These are phyloP conservation scores for Cinclus mexicanus DNA, from an alignment of 2,113 vertebrate species.

Conservation along the genomic window DNA sequence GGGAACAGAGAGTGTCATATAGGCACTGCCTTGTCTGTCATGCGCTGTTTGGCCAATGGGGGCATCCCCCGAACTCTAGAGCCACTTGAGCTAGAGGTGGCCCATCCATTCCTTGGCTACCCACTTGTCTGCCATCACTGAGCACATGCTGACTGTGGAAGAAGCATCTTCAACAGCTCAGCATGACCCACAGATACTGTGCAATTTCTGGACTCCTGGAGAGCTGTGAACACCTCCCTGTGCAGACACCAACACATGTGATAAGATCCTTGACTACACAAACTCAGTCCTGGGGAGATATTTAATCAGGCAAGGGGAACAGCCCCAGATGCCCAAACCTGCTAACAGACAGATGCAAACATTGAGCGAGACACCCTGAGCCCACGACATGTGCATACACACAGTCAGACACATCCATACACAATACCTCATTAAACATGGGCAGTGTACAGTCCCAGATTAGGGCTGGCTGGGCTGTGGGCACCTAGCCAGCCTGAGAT, in stretches of 20 bases:
- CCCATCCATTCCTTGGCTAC: neutral
- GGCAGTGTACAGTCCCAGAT: conserved; percentile 29
- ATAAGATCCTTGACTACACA: neutral
- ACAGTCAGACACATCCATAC: conserved; percentile 1
- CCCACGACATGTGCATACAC: neutral
- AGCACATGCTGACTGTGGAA: neutral
- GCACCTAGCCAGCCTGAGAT: conserved; percentile 1
- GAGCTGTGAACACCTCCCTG: neutral
- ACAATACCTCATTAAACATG: conserved; percentile 50
- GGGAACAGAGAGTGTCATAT: neutral
- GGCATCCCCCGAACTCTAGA: neutral
- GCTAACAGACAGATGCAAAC: conserved; percentile 46
- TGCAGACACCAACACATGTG: neutral
- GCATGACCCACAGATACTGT: neutral
- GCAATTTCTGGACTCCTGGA: fast-evolving
- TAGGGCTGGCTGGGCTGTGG: conserved; percentile 34
- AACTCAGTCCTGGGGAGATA: neutral
- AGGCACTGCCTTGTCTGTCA: neutral
- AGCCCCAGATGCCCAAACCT: neutral
- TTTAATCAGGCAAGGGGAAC: neutral
- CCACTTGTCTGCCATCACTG: neutral
- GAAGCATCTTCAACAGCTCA: neutral
- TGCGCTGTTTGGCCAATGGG: neutral
- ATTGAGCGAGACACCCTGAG: neutral
- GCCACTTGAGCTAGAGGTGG: neutral